Conservation (phyloP, 2,888 invertebrate genomes). For the Labia minor region DNA sequence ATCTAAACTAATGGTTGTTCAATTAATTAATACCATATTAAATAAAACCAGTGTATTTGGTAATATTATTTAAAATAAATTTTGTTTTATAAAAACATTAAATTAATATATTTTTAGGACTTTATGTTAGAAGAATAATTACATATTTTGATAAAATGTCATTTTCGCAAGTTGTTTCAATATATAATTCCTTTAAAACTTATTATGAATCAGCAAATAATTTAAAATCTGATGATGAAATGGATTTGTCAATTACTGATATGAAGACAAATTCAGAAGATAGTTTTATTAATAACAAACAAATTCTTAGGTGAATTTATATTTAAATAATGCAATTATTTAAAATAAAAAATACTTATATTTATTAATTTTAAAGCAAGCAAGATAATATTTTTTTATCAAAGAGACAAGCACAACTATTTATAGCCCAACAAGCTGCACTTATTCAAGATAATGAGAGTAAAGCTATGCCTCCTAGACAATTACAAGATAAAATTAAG, state of each 20-base stretch:
- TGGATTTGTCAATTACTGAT: constrained; percentile 8
- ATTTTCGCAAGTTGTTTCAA: constrained; percentile 67
- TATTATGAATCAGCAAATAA: constrained; percentile 46
- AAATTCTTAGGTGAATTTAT: constrained; percentile 19
- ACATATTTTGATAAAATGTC: constrained; percentile 71
- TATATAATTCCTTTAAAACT: constrained; percentile 58
- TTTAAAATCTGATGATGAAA: constrained; percentile 14
- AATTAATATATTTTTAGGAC: constrained; percentile 42
- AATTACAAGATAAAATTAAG: constrained; percentile 61
- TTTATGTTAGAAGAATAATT: constrained; percentile 70
- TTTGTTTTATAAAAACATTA: background rate
- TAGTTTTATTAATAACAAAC: constrained; percentile 21
- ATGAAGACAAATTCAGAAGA: constrained; percentile 7
- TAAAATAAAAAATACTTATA: background rate
- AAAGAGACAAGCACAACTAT: constrained; percentile 76
- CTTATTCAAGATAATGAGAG: constrained; percentile 70
- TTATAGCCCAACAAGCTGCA: constrained; percentile 77
- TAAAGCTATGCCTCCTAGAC: constrained; percentile 62
- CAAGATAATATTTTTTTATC: constrained; percentile 64
- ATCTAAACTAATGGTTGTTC: constrained; percentile 50
- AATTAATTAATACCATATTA: constrained; percentile 48
- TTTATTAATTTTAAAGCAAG: constrained; percentile 30
- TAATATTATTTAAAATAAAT: constrained; percentile 32
- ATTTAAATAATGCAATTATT: constrained; percentile 1
- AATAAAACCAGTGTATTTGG: constrained; percentile 58